Evolutionary conservation across 1,140 invertebrate genomes (phyloP).

Genomic region (Cydia amplana): DNA sequence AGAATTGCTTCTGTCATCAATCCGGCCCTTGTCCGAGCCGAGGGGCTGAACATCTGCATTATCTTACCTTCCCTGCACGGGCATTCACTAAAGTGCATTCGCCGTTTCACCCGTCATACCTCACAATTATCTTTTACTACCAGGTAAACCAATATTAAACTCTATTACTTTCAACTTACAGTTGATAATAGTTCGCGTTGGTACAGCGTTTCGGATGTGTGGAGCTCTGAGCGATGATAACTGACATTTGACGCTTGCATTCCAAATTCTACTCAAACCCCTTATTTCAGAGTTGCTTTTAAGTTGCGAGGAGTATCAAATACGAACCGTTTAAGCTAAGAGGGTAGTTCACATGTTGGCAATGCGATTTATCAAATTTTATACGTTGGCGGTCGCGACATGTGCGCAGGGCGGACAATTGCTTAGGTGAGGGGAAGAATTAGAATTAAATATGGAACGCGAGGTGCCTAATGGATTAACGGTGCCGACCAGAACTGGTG

Average conservation of each 20-base stretch:
- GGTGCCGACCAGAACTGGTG: conserved; percentile 28
- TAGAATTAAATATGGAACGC: conserved; percentile 71
- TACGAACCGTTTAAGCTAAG: conserved; percentile 71
- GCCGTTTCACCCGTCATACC: conserved; percentile 60
- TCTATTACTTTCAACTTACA: conserved; percentile 28
- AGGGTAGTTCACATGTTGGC: conserved; percentile 77
- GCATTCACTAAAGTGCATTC: conserved; percentile 74
- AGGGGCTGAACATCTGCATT: conserved; percentile 70
- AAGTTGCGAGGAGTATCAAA: conserved; percentile 23
- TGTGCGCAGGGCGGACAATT: conserved; percentile 72
- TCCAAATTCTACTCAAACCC: conserved; percentile 37
- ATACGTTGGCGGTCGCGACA: conserved; percentile 67
- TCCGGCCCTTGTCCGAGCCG: conserved; percentile 51
- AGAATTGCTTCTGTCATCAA: conserved; percentile 71
- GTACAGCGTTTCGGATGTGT: conserved; percentile 41
- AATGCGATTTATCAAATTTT: conserved; percentile 78
- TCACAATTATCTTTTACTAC: conserved; percentile 49
- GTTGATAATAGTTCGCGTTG: conserved; percentile 27
- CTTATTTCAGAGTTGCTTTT: conserved; percentile 40
- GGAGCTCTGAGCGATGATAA: conserved; percentile 58
- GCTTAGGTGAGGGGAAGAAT: conserved; percentile 44
- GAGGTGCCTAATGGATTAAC: conserved; percentile 76
- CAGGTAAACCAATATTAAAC: conserved; percentile 37
- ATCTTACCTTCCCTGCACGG: conserved; percentile 71
- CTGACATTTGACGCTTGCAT: conserved; percentile 39